Base-by-base conservation (phyloP, 2,888 invertebrate species). In the Phania funesta region DNA sequence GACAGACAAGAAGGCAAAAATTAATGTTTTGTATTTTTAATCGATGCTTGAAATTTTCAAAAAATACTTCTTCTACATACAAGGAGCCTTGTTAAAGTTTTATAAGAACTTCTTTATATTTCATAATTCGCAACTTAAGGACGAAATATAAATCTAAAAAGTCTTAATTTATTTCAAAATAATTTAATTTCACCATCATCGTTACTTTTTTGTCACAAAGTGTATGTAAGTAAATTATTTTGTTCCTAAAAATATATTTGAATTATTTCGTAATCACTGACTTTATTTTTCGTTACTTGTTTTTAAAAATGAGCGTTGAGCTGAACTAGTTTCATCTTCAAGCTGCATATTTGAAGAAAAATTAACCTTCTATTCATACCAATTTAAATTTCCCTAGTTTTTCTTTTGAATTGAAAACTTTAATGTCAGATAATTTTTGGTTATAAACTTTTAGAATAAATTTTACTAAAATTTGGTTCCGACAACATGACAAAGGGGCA, bases 281-380 rank as follows among this genome's bases (percentile, higher is more conserved):
- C 46, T 46, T 46, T 35, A 20, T 16, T 24, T 22, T 38, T 41
- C 16, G 35, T 62, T 9, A 26, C 16, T 54, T 54, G 6, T 41
- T 71, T 46, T 22, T 41, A 20, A 73, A 73, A 73, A 32, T 32
- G 44, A 46, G 46, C 64, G 24, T 29, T 64, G 64, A 65, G 44
- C 24, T 54, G 16, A 24, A 24, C 16, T 1, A n/a, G n/a, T 20
- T 26, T 26, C 1, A 18, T 52, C 8, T 32, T 3, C 35, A 9
- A 13, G 16, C 13, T 13, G 38, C 20, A 32, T 26, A 1, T 60
- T 60, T n/a, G 11, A 26, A 2, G 8, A 18, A 4, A 56, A 44
- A 67, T 48, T 46, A 54, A 56, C 22, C 35, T 56, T 70, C 70
- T 71, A 65, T 41, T 71, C 56, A 78, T 71, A 71, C 56, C 71